phyloP scores from a whole-genome alignment of 1,140 invertebrate species.

The Cotesia typhae region DNA sequence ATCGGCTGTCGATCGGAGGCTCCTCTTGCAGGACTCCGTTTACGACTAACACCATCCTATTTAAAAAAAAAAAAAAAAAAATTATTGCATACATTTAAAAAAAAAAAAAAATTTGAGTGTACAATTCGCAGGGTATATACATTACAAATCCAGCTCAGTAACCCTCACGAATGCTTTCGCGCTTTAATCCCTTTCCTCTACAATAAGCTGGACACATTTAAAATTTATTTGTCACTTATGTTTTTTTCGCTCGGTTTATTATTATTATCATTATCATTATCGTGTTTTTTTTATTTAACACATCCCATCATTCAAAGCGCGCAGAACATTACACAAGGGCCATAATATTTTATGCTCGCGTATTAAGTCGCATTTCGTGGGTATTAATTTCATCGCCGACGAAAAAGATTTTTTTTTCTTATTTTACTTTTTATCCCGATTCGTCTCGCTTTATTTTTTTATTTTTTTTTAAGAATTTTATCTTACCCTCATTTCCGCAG shows the following conservation, averaged over 20 bases:
- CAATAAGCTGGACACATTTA: background rate
- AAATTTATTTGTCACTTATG: constrained; percentile 10
- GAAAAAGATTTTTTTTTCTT: constrained; percentile 22
- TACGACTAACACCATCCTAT: constrained; percentile 85
- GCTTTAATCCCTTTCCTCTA: too few species aligned
- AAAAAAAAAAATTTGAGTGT: background rate
- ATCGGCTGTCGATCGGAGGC: constrained; percentile 80
- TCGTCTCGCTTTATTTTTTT: background rate
- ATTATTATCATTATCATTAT: background rate
- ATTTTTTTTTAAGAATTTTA: background rate
- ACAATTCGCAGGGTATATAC: too few species aligned
- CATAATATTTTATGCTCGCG: constrained; percentile 39
- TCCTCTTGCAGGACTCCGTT: constrained; percentile 88
- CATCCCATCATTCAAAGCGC: constrained; percentile 9
- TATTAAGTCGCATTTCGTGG: constrained; percentile 40
- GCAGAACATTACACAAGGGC: constrained; percentile 35
- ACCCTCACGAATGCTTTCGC: background rate
- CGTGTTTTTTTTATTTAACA: background rate
- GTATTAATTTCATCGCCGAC: constrained; percentile 39
- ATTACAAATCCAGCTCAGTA: too few species aligned
- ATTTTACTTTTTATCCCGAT: background rate
- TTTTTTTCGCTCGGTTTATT: background rate
- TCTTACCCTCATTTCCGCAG: background rate
- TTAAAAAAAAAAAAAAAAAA: constrained; percentile 6
- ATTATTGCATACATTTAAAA: too few species aligned